Evolutionary conservation across 2,888 invertebrate genomes (phyloP), one percentile per base, ranked within the genome.

Genomic region (Trichacis sp.): DNA sequence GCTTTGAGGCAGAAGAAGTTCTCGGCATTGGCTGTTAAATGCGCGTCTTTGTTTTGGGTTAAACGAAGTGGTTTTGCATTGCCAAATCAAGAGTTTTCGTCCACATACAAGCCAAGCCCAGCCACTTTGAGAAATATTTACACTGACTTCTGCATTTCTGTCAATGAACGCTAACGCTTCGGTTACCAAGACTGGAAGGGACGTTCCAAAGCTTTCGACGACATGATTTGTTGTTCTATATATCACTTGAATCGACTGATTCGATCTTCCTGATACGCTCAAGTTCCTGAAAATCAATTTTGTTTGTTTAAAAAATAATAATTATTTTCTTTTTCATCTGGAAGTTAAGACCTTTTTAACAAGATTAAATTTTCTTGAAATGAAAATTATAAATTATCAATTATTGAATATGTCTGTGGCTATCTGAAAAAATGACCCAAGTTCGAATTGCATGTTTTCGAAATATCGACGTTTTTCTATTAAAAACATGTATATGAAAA

Each of bases 91-190:
- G 11, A 97, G 85, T 47, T 94, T 89, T 0, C 97, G 88, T 0
- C 95, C 95, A 71, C 92, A 91, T 1, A 97, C 96, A 51, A 94
- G 87, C 93, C 94, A 92, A 64, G 92, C 92, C 92, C 93, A 93
- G 0, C 93, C 92, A 70, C 89, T 89, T 0, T 87, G 83, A 0
- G 91, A 91, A 62, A 92, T 84, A 18, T 88, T 88, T 0, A 90
- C 91, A 64, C 90, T 90, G 20, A 89, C 88, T 17, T 87, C 86
- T 0, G 87, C 85, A 69, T 86, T 87, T 11, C 91, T 86, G 56
- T 92, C 92, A 75, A 92, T 89, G 85, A 93, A 93, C 43, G 94
- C 93, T 18, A 96, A 85, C 0, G 94, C 93, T 85, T 96, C 96
- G 17, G 94, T 95, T 1, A 97, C 93, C 59, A 93, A 88, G 1